Percentiles rank a stretch among this genome's conserved stretches.
Evolutionary conservation across 2,888 invertebrate genomes (phyloP).

Genomic region (Tachina lurida): DNA sequence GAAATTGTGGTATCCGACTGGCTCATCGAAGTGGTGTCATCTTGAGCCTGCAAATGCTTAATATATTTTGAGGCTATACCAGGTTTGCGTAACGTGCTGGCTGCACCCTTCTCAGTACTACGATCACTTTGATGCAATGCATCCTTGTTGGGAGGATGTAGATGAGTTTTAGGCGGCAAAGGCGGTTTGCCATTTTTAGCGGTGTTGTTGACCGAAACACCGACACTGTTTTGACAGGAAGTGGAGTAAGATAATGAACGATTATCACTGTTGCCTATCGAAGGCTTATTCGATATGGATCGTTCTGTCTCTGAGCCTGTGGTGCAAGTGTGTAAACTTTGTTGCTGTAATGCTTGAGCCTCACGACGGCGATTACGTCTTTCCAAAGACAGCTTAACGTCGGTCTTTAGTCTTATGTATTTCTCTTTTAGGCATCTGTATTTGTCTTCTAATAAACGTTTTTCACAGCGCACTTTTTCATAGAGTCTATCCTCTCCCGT

Average conservation of each 20-base stretch:
- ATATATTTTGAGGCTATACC: slow-evolving; percentile 81
- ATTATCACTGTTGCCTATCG: slow-evolving; percentile 83
- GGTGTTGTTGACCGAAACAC: slow-evolving; percentile 68
- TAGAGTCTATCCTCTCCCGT: slow-evolving; percentile 83
- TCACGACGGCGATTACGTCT: slow-evolving; percentile 87
- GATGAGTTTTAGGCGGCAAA: slow-evolving; percentile 79
- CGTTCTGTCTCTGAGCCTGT: slow-evolving; percentile 92
- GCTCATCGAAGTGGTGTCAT: slow-evolving; percentile 80
- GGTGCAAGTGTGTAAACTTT: slow-evolving; percentile 84
- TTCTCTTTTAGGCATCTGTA: slow-evolving; percentile 92
- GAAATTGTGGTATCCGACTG: slow-evolving; percentile 83
- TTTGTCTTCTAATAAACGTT: slow-evolving; percentile 89
- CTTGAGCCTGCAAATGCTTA: slow-evolving; percentile 80
- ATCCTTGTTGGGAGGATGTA: slow-evolving; percentile 68
- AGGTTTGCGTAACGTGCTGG: slow-evolving; percentile 74
- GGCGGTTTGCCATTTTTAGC: slow-evolving; percentile 76
- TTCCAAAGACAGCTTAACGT: slow-evolving; percentile 90
- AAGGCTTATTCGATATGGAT: slow-evolving; percentile 88
- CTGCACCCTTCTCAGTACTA: slow-evolving; percentile 72
- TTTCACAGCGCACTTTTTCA: slow-evolving; percentile 88
- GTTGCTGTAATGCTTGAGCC: slow-evolving; percentile 82
- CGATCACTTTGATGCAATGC: slow-evolving; percentile 71
- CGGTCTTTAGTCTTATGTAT: slow-evolving; percentile 90
- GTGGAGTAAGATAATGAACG: slow-evolving; percentile 78
- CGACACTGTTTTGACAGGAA: slow-evolving; percentile 74